Percentiles rank a stretch among this genome's conserved stretches.
phyloP scores from a whole-genome alignment of 2,113 vertebrate genomes.

The Haplochromis burtoni region DNA sequence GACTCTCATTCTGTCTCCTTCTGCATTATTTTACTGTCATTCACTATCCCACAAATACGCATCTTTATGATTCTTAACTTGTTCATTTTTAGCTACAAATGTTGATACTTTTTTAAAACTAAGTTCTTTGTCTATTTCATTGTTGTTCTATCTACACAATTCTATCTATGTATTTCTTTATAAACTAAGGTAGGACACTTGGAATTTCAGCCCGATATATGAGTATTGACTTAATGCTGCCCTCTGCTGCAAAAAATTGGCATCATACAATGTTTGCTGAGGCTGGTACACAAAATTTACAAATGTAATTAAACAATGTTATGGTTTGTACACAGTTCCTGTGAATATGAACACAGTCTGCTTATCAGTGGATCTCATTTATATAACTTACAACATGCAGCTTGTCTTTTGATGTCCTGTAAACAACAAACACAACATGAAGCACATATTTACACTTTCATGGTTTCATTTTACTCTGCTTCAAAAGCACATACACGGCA shows the following conservation, averaged over 20 bases:
- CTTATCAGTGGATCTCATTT: neutral
- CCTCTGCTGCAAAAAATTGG: conserved; percentile 14
- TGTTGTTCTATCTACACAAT: neutral
- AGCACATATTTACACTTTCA: neutral
- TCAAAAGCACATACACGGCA: neutral
- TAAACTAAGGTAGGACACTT: neutral
- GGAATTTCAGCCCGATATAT: neutral
- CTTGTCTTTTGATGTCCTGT: neutral
- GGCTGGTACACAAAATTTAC: neutral
- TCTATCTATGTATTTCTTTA: neutral
- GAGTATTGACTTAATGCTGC: neutral
- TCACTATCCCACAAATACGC: neutral
- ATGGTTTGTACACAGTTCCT: neutral
- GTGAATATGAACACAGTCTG: neutral
- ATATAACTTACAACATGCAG: neutral
- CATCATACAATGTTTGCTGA: neutral
- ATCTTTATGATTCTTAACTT: neutral
- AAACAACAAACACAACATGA: neutral
- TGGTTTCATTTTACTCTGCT: neutral
- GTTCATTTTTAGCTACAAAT: neutral
- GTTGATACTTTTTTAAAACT: fast-evolving
- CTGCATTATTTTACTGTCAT: neutral
- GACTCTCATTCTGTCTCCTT: neutral
- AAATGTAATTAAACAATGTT: neutral
- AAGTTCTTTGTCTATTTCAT: neutral